Conservation (phyloP, 53 echinoderm and acorn worm genomes). For the Holothuria leucospilota region DNA sequence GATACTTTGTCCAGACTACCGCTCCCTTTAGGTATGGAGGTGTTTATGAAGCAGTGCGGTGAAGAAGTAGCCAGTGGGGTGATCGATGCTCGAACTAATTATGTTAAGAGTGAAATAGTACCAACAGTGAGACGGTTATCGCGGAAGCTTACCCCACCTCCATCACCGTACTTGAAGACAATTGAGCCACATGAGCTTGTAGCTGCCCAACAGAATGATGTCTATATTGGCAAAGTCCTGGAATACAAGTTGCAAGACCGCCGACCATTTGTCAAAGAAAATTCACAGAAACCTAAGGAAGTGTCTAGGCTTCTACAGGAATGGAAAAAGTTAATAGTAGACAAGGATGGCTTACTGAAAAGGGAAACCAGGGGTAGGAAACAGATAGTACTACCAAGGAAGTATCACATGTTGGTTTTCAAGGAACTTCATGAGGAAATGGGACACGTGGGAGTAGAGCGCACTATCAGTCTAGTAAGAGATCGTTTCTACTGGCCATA, state of each 20-base stretch:
- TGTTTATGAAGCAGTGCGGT: constrained; percentile 3
- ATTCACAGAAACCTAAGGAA: not conserved
- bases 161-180: not conserved
- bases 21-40: constrained; percentile 7
- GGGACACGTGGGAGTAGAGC: constrained; percentile 69
- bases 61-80: constrained; percentile 24
- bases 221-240: constrained; percentile 38
- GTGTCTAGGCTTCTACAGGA: too few species aligned
- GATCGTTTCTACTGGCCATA: constrained; percentile 69
- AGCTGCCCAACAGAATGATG: constrained; percentile 53
- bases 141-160: not conserved
- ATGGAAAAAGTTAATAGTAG: too few species aligned
- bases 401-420: constrained; percentile 2
- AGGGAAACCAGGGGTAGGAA: not conserved
- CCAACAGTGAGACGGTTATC: not conserved
- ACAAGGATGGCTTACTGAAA: too few species aligned
- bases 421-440: constrained; percentile 58
- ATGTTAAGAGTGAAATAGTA: not conserved
- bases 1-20: constrained; percentile 60
- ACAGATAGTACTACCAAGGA: constrained; percentile 31
- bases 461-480: constrained; percentile 41
- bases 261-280: constrained; percentile 4
- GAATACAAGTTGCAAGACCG: constrained; percentile 11
- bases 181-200: not conserved
- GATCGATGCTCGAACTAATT: constrained; percentile 23